Evolutionary conservation across 2,888 invertebrate genomes (phyloP), one percentile per base, ranked within the genome.

Genomic region (Cantharis lateralis): DNA sequence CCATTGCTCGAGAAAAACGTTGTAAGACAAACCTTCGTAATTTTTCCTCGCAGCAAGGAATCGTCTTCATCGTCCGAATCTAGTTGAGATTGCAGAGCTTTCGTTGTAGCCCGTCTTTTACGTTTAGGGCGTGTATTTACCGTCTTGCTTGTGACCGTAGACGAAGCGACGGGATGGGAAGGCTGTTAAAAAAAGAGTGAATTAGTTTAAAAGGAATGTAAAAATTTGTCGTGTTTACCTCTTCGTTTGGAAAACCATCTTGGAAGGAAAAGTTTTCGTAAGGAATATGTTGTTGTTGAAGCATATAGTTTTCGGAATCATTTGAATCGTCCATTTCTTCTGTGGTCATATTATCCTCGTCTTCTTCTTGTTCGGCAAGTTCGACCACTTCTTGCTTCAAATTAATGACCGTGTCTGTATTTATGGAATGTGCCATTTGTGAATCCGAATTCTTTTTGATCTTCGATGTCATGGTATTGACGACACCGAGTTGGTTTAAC

Each of bases 91-190:
- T 71, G 70, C 62, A 84, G 83, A 70, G 84, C 83, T 79, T 84
- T 85, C 68, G 84, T 81, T 18, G 86, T 86, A 15, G 85, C 84
- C 61, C 86, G 84, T 72, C 85, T 81, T 15, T 85, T 84, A 75
- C 87, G 81, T 81, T 88, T 88, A 10, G 86, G 80, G 13, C 74
- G 77, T 28, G 72, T 64, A 28, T 80, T 75, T 26, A 75, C 63
- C 48, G 64, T 74, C 72, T 15, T 70, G 26, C 63, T 72, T 20
- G 28, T 68, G 15, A 20, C 48, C 10, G 74, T 70, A 61, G 72
- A 15, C 16, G 76, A 26, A 16, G 32, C 70, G 10, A 32, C 48
- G 11, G 18, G 10, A 63, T 61, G 32, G 62, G 68, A 48, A 18
- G 64, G 18, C 64, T 66, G 11, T 66, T 66, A 66, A 66, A 66